Evolutionary conservation across 2,888 invertebrate genomes (phyloP).

Genomic region (Ophion ventricosus): DNA sequence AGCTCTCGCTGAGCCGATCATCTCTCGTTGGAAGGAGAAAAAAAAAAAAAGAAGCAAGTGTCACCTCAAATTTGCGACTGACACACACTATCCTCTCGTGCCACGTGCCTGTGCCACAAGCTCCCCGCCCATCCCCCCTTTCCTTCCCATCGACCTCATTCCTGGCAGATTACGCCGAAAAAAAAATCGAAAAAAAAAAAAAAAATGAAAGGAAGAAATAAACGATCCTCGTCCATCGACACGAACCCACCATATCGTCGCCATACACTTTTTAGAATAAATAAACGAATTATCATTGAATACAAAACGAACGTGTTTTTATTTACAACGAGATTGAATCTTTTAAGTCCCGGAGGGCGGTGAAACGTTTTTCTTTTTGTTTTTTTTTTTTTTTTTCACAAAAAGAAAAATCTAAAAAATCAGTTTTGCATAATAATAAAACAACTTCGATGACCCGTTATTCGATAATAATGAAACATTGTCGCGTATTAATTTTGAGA

Average conservation of each 20-base stretch:
- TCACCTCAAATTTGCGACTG: constrained; percentile 31
- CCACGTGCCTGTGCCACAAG: constrained; percentile 48
- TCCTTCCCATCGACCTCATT: constrained; percentile 52
- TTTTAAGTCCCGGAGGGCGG: no score
- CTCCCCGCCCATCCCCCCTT: constrained; percentile 36
- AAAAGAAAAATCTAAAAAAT: neutral
- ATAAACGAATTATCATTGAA: constrained; percentile 78
- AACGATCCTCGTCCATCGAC: constrained; percentile 64
- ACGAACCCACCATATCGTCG: constrained; percentile 74
- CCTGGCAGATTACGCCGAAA: constrained; percentile 61
- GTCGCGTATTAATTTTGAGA: no score
- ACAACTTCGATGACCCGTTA: no score
- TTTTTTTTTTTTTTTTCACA: neutral
- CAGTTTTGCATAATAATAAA: neutral
- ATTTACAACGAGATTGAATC: constrained; percentile 1
- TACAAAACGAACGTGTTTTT: constrained; percentile 52
- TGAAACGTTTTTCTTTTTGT: neutral
- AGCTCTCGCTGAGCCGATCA: constrained; percentile 48
- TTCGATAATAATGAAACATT: no score
- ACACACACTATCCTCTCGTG: constrained; percentile 56
- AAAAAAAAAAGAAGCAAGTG: constrained; percentile 4
- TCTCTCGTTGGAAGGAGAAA: constrained; percentile 41
- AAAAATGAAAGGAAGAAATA: constrained; percentile 7
- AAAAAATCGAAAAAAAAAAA: constrained; percentile 27
- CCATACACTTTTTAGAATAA: constrained; percentile 78